Base-by-base conservation (phyloP, 92 coral and sea anemone genomes). In the Epizoanthus ramosus region DNA sequence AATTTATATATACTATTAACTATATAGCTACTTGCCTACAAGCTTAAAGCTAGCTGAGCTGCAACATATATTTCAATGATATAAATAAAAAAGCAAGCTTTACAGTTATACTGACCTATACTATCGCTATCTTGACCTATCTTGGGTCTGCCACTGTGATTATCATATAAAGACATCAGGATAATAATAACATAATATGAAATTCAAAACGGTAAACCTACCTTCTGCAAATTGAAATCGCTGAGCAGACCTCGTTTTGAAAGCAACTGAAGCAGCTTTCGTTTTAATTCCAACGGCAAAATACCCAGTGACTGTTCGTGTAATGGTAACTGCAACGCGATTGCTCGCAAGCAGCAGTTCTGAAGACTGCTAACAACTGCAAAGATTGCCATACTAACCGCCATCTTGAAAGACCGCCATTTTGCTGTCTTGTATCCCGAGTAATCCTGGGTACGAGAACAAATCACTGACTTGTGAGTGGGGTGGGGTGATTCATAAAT, bases 241-340 rank as follows among this genome's bases (percentile, higher is more conserved):
- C 88, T 89, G 57, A 95, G 82, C 37, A 95, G 93, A 14, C 98
- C 98, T 68, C 98, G 87, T 68, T 91, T 91, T 23, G 98, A 92
- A 43, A 95, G 84, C 72, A 93, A 75, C 72, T 88, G 89, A 15
- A 89, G 87, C 68, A 95, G 83, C 56, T 87, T 91, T 25, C 88
- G 67, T 73, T 93, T 95, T 45, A 95, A 41, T 85, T 94, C 98
- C 45, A 74, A 57, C 45, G 98, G 98, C 52, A 95, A 85, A 43
- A 71, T 33, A 22, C 81, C 77, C 65, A 95, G 76, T 16, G 92
- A 86, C 3, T 87, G 73, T 54, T 95, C 92, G 80, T 95, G 97
- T 54, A 90, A 71, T 54, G 92, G 81, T 41, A 95, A 73, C 47
- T 93, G 97, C 53, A 84, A 68, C 39, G 91, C 92, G 19, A 93